phyloP scores from a whole-genome alignment of 2,888 invertebrate species.

The Troides oblongomaculatus region DNA sequence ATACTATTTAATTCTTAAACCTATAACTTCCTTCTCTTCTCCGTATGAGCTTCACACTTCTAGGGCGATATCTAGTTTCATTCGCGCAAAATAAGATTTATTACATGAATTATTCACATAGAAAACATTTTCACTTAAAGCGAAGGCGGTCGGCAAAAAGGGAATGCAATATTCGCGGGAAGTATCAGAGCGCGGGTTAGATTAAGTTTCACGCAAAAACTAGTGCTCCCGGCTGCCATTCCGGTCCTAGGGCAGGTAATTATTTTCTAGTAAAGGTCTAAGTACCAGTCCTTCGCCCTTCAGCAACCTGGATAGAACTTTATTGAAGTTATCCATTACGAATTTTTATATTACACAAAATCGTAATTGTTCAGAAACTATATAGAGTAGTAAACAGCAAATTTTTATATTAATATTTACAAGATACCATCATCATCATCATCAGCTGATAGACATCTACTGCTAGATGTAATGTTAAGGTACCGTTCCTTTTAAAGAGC shows the following conservation, averaged over 20 bases:
- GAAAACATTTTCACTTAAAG: slow-evolving; percentile 24
- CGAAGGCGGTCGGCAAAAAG: slow-evolving; percentile 16
- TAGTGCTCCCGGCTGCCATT: slow-evolving; percentile 17
- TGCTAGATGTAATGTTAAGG: no score
- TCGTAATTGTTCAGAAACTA: no score
- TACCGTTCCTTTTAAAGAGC: no score
- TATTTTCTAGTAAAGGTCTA: slow-evolving; percentile 4
- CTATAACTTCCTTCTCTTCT: no score
- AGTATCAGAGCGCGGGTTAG: slow-evolving; percentile 26
- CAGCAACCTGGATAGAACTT: no score
- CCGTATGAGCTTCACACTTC: not conserved
- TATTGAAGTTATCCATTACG: no score
- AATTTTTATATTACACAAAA: no score
- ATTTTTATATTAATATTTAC: no score
- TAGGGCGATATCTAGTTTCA: not conserved
- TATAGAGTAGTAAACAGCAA: no score
- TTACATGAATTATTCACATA: slow-evolving; percentile 16
- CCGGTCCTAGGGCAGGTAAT: slow-evolving; percentile 15
- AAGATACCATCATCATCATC: no score
- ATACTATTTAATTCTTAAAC: no score
- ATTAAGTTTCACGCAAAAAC: slow-evolving; percentile 28
- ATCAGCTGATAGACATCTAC: no score
- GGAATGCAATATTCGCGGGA: slow-evolving; percentile 31
- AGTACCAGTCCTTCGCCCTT: slow-evolving; percentile 19
- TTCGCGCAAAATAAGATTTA: slow-evolving; percentile 14